Percentiles rank a stretch among this genome's conserved stretches.
These are phyloP conservation scores for Chamaetylas fuelleborni DNA, from an alignment of 2,113 vertebrate genomes.

Conservation along the genomic window DNA sequence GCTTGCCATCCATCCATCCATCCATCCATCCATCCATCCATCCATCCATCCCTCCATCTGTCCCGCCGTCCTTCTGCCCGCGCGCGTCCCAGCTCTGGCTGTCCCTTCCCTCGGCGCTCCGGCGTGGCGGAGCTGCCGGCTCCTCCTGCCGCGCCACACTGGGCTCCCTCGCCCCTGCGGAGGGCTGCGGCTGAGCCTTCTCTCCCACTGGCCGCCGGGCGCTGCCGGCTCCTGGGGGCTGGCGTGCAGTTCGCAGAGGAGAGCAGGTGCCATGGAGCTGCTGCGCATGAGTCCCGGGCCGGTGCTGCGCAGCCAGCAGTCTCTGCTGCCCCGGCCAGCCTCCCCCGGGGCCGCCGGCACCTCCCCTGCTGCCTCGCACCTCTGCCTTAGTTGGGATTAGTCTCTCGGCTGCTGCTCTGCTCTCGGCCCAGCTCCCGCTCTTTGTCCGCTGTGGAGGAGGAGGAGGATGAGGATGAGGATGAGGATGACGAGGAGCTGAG, in stretches of 20 bases:
- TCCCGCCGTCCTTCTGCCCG: not conserved
- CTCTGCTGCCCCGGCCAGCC: conserved; percentile 6
- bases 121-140: not conserved
- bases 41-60: not conserved
- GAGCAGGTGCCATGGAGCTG: not conserved
- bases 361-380: conserved; percentile 1
- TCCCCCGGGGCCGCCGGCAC: not conserved
- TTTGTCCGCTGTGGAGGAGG: conserved; percentile 71
- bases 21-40: not conserved
- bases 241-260: not conserved
- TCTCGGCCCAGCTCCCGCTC: conserved; percentile 81
- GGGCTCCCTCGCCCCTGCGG: not conserved
- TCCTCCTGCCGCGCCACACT: not conserved
- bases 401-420: conserved; percentile 76
- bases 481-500: conserved; percentile 59
- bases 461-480: conserved; percentile 27
- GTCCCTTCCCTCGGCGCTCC: not conserved
- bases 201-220: not conserved
- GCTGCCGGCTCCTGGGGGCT: not conserved
- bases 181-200: conserved; percentile 32
- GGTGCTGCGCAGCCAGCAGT: not conserved
- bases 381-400: conserved; percentile 69
- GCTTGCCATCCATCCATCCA: not conserved
- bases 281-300: not conserved
- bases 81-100: not conserved